These are phyloP conservation scores for Tokudaia tokunoshimensis DNA, from an alignment of 2,797 vertebrate genomes.

Conservation along the genomic window DNA sequence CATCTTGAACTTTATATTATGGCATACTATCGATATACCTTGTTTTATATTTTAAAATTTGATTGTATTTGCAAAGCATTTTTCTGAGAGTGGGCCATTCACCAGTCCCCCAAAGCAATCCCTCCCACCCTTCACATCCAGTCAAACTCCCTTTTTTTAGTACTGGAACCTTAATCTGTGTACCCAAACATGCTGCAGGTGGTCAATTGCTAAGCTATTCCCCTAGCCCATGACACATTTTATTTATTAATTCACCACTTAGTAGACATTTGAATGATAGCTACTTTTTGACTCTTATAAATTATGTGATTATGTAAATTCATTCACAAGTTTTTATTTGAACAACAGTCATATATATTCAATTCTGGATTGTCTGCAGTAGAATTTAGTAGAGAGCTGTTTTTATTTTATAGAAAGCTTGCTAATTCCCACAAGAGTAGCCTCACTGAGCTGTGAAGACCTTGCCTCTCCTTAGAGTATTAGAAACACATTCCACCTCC, in stretches of 20 bases:
- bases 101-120: background rate
- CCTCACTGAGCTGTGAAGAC: background rate
- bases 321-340: background rate
- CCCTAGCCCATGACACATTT: background rate
- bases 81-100: background rate
- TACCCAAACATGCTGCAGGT: background rate
- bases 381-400: background rate
- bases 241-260: background rate
- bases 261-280: too few relatives aligned
- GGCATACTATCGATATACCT: background rate
- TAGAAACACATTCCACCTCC: background rate
- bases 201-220: background rate
- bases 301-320: background rate
- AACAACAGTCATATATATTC: background rate
- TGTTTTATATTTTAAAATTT: background rate
- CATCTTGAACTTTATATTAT: background rate
- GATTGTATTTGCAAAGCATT: background rate
- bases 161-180: background rate
- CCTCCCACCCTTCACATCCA: background rate
- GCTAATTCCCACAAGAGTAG: background rate
- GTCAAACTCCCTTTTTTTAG: background rate
- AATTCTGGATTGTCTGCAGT: background rate
- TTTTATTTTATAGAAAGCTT: background rate
- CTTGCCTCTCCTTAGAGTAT: background rate
- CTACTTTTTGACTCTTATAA: background rate